Conservation (phyloP, 2,797 vertebrate genomes). For the Spinus pinus region DNA sequence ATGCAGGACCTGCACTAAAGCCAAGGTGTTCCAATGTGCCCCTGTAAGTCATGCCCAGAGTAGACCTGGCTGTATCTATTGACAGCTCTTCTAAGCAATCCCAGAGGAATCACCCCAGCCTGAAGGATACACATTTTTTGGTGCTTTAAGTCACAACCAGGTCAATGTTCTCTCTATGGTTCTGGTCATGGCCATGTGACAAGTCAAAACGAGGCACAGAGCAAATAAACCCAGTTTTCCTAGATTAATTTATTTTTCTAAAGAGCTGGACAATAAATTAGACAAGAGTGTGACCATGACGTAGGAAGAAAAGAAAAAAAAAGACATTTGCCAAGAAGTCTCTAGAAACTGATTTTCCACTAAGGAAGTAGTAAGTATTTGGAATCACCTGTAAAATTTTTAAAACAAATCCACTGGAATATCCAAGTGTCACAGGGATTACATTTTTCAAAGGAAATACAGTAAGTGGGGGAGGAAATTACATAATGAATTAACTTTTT, state of each 20-base stretch:
- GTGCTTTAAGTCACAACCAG: not conserved
- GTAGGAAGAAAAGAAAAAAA: not conserved
- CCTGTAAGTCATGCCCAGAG: not conserved
- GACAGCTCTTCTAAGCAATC: not conserved
- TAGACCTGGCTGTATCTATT: not conserved
- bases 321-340: not conserved
- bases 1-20: not conserved
- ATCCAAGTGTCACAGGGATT: not conserved
- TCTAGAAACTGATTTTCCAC: conserved; percentile 32
- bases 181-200: not conserved
- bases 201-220: not conserved
- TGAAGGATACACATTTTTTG: not conserved
- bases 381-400: conserved; percentile 25
- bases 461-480: conserved; percentile 19
- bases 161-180: not conserved
- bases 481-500: not conserved
- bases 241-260: not conserved
- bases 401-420: conserved; percentile 15
- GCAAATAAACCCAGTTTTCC: not conserved
- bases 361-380: conserved; percentile 22
- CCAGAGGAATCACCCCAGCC: not conserved
- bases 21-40: not conserved
- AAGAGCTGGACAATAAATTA: not conserved
- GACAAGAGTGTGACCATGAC: not conserved
- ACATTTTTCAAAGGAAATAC: conserved; percentile 37